These are phyloP conservation scores for Ormyrus thymus DNA, from an alignment of 2,888 invertebrate species.

Conservation along the genomic window DNA sequence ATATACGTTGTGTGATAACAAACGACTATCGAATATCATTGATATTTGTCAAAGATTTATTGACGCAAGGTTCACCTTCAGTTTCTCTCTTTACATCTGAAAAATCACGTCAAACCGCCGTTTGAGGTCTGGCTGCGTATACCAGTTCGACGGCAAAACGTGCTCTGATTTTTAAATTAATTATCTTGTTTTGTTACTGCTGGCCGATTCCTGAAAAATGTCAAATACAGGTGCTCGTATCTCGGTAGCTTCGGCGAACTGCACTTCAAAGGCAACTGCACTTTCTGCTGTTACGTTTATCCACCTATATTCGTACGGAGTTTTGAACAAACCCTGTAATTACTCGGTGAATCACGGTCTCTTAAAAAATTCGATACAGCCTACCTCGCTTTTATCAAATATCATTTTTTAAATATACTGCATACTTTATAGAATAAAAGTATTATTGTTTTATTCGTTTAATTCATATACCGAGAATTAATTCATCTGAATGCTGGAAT, in stretches of 20 bases:
- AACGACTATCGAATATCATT: slow-evolving; percentile 26
- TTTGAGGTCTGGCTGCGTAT: slow-evolving; percentile 35
- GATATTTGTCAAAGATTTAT: slow-evolving; percentile 34
- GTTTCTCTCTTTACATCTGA: slow-evolving; percentile 45
- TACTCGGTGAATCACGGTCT: too few species aligned
- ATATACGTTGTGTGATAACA: too few species aligned
- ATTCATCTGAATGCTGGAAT: too few species aligned
- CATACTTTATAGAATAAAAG: too few species aligned
- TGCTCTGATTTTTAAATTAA: slow-evolving; percentile 52
- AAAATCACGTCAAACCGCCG: slow-evolving; percentile 44
- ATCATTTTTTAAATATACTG: too few species aligned
- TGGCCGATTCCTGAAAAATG: slow-evolving; percentile 44
- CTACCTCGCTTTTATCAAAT: too few species aligned
- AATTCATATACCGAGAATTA: too few species aligned
- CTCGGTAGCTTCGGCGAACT: slow-evolving; percentile 27
- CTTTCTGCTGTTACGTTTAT: slow-evolving; percentile 9
- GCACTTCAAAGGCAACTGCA: slow-evolving; percentile 11
- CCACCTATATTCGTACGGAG: not conserved
- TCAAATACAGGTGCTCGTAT: slow-evolving; percentile 44
- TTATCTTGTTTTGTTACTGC: slow-evolving; percentile 41
- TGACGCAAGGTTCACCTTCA: slow-evolving; percentile 22
- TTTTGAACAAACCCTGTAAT: too few species aligned
- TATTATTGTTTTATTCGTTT: too few species aligned
- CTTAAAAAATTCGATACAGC: too few species aligned
- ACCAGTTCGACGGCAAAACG: slow-evolving; percentile 8